phyloP scores from a whole-genome alignment of 2,888 invertebrate species.

The Stenotaenia linearis region DNA sequence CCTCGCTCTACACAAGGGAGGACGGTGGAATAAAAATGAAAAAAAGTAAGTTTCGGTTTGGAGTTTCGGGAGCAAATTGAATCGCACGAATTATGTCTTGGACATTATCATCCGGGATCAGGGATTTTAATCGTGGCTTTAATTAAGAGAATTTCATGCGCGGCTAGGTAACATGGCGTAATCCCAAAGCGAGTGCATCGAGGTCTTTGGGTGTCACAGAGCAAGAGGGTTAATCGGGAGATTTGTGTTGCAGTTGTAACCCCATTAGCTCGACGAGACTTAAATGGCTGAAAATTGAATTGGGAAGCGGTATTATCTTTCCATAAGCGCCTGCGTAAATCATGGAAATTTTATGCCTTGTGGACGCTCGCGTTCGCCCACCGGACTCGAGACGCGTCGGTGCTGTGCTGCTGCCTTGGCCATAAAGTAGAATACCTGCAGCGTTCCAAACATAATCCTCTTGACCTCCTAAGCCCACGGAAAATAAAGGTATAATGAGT shows the following conservation, averaged over 20 bases:
- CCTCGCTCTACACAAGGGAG: background rate
- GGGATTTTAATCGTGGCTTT: conserved; percentile 33
- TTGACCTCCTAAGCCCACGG: conserved; percentile 32
- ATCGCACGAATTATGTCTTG: conserved; percentile 33
- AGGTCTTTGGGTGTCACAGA: conserved; percentile 29
- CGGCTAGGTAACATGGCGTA: conserved; percentile 33
- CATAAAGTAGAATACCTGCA: conserved; percentile 26
- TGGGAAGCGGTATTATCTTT: conserved; percentile 33
- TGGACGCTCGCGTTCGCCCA: conserved; percentile 15
- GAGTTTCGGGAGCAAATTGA: conserved; percentile 33
- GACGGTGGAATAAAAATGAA: background rate
- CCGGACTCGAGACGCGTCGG: background rate
- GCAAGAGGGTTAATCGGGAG: conserved; percentile 32
- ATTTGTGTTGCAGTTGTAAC: conserved; percentile 33
- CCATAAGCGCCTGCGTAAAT: conserved; percentile 31
- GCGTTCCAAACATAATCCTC: conserved; percentile 30
- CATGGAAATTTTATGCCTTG: conserved; percentile 33
- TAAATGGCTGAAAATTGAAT: conserved; percentile 34
- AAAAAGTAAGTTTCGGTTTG: background rate
- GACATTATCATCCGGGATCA: conserved; percentile 33
- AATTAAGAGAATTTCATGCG: conserved; percentile 34
- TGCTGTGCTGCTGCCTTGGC: background rate
- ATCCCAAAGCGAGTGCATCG: conserved; percentile 30
- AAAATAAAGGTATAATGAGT: conserved; percentile 33
- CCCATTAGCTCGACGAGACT: conserved; percentile 29